Evolutionary conservation across 2,113 vertebrate species (phyloP).

Genomic region (Anas platyrhynchos): DNA sequence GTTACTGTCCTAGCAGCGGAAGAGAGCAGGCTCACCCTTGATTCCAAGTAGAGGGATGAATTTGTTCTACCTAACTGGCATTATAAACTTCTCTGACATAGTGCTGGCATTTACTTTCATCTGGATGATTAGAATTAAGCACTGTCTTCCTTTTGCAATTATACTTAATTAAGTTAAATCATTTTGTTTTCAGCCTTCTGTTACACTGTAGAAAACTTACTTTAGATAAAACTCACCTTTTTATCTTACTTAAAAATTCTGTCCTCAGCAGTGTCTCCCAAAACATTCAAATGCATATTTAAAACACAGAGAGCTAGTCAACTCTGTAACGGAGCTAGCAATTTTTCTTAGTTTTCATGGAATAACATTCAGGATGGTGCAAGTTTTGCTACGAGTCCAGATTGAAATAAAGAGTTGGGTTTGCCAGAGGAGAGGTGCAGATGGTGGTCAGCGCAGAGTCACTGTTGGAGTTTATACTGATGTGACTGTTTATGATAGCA

Average conservation of each 20-base stretch:
- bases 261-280: neutral
- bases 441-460: neutral
- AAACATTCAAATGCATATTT: neutral
- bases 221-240: neutral
- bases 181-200: slow-evolving; percentile 9
- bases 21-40: neutral
- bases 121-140: slow-evolving; percentile 21
- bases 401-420: neutral
- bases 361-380: neutral
- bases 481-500: neutral
- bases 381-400: neutral
- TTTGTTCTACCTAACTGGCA: neutral
- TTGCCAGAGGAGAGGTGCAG: neutral
- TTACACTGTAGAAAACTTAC: neutral
- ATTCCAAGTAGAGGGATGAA: neutral
- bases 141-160: neutral
- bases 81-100: neutral
- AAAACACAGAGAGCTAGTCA: neutral
- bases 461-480: neutral
- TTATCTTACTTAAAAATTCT: neutral
- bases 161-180: slow-evolving; percentile 8
- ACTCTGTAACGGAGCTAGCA: neutral
- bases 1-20: neutral
- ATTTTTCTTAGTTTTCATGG: neutral
- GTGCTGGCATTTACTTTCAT: neutral